Conservation (phyloP, 2,888 invertebrate species). For the Lomographa bimaculata region DNA sequence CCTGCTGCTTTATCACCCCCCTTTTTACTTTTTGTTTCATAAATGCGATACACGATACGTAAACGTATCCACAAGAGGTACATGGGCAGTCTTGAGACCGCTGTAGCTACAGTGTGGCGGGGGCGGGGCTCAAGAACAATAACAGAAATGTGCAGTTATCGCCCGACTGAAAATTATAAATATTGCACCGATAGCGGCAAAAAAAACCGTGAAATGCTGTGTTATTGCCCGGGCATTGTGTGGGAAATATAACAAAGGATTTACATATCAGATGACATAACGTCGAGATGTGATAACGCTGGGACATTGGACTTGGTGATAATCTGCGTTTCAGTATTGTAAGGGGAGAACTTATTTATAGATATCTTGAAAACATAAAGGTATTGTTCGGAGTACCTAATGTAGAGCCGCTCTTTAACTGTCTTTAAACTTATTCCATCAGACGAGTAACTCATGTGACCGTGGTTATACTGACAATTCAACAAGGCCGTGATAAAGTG, state of each 20-base stretch:
- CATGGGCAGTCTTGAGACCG: constrained; percentile 2
- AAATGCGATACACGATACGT: neutral
- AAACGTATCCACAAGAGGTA: neutral
- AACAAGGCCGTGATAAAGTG: no score
- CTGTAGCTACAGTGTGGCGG: neutral
- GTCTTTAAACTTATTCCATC: no score
- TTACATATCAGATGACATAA: constrained; percentile 19
- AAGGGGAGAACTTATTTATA: no score
- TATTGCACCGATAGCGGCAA: constrained; percentile 5
- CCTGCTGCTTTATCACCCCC: constrained; percentile 19
- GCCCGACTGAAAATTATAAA: constrained; percentile 1
- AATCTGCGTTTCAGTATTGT: no score
- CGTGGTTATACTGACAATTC: no score
- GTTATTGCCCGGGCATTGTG: neutral
- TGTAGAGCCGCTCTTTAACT: no score
- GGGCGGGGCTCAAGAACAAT: neutral
- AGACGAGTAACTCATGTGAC: no score
- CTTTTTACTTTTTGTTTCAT: constrained; percentile 17
- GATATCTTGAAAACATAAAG: no score
- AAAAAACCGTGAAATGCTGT: constrained; percentile 7
- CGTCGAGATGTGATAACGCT: constrained; percentile 11
- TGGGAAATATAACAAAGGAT: constrained; percentile 5
- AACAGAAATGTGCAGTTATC: constrained; percentile 4
- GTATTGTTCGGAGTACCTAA: no score
- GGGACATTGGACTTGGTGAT: neutral